Conservation (phyloP, 2,797 vertebrate genomes). For the Pangasius mekongensis region DNA sequence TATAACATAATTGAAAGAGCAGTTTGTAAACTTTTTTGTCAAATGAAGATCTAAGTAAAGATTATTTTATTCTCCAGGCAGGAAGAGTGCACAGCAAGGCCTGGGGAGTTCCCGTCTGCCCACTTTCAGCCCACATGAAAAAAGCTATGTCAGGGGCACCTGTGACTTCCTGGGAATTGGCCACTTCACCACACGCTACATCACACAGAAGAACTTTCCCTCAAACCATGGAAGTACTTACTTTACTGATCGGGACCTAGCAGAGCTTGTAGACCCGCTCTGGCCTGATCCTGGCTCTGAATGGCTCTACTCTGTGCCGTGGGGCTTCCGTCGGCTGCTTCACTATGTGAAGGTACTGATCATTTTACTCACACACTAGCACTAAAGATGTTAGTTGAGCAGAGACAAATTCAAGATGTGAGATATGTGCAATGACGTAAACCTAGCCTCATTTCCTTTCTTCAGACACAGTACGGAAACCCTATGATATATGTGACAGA, state of each 20-base stretch:
- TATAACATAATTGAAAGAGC: not conserved
- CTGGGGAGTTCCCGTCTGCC: slow-evolving; percentile 82
- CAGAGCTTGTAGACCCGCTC: slow-evolving; percentile 85
- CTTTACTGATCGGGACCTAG: slow-evolving; percentile 81
- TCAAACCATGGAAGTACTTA: slow-evolving; percentile 79
- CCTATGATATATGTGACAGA: slow-evolving; percentile 89
- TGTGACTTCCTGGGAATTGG: slow-evolving; percentile 89
- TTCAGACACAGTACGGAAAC: slow-evolving; percentile 86
- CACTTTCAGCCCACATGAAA: slow-evolving; percentile 85
- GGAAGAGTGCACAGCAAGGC: slow-evolving; percentile 86
- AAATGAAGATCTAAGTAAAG: not conserved
- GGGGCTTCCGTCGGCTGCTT: slow-evolving; percentile 87
- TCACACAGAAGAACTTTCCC: slow-evolving; percentile 83
- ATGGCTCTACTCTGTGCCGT: slow-evolving; percentile 87
- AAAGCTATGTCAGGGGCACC: slow-evolving; percentile 85
- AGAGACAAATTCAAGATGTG: not conserved
- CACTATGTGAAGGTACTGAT: slow-evolving; percentile 86
- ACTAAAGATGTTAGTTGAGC: not conserved
- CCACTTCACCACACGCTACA: slow-evolving; percentile 86
- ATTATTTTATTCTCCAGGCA: slow-evolving; percentile 69
- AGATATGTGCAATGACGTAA: not conserved
- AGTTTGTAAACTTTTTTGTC: not conserved
- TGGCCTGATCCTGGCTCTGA: slow-evolving; percentile 86
- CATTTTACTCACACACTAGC: not conserved
- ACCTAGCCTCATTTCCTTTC: slow-evolving; percentile 14